Conservation (phyloP, 2,113 vertebrate species). For the Pachypanchax playfairii region DNA sequence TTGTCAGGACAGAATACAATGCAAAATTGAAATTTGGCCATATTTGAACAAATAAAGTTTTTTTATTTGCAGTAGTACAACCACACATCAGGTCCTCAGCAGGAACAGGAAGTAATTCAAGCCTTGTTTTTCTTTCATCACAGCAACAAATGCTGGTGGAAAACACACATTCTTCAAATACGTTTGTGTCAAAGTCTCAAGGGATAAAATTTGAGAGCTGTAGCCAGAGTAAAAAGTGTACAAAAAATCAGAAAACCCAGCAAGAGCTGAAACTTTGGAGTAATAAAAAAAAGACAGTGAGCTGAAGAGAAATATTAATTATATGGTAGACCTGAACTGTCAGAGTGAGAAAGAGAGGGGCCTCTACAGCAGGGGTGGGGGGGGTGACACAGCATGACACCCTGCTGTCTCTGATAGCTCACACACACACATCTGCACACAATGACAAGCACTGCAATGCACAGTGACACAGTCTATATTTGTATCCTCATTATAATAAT, state of each 20-base stretch:
- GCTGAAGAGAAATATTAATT: constrained; percentile 52
- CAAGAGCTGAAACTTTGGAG: constrained; percentile 16
- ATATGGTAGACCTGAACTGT: constrained; percentile 47
- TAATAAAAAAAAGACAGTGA: constrained; percentile 6
- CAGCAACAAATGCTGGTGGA: not conserved
- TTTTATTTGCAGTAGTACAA: too few relatives aligned
- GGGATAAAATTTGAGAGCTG: not conserved
- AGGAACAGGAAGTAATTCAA: not conserved
- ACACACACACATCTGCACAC: constrained; percentile 15
- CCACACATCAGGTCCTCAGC: too few relatives aligned
- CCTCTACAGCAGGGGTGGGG: constrained; percentile 24
- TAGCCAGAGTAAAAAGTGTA: constrained; percentile 12
- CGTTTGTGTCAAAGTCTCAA: not conserved
- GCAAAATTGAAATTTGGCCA: too few relatives aligned
- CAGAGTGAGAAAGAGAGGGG: constrained; percentile 44
- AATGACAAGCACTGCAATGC: not conserved
- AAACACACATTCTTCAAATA: not conserved
- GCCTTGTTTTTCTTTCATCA: not conserved
- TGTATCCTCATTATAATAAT: constrained; percentile 43
- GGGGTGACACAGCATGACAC: constrained; percentile 67
- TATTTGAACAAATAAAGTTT: too few relatives aligned
- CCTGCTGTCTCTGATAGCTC: constrained; percentile 47
- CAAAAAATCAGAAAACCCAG: constrained; percentile 8
- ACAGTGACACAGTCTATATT: constrained; percentile 51
- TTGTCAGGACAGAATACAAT: too few relatives aligned